Base-by-base conservation (phyloP, 1,140 invertebrate species). In the Galleria mellonella region DNA sequence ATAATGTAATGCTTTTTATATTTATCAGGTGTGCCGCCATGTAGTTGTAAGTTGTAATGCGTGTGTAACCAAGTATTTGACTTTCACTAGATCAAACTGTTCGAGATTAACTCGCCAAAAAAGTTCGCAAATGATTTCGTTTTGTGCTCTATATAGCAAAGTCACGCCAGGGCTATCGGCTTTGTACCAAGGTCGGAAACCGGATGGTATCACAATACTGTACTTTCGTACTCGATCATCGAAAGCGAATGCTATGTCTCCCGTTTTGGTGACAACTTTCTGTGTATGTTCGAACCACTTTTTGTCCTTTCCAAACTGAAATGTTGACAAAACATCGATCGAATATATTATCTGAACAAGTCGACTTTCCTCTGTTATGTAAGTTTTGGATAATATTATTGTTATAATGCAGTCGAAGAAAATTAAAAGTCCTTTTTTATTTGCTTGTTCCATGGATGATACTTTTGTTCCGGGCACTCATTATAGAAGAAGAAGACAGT, bases 281-380 rank as follows among this genome's bases (percentile, higher is more conserved):
- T 66, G 67, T 62, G 60, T 62, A 68, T 56, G 55, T 52, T 43
- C 74, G 55, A 66, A 72, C 72, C 49, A 73, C 70, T 81, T 81
- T 77, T 76, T 82, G 56, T 72, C 62, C 64, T 72, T 72, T 76
- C 67, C 65, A 56, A 76, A 75, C 68, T 56, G 58, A 58, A 70
- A 64, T 70, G 57, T 68, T 62, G 62, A 71, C 67, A 66, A 55
- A 73, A 47, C 68, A 66, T 73, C 69, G 65, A 81, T 74, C 62
- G 65, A 65, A 62, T 51, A 13, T 3, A 23, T 23, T 32, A 63
- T 62, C 37, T 50, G 59, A 62, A 58, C 57, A 62, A 51, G 64
- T 67, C 52, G 57, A 68, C 76, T 81, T 81, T 81, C 76, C 53
- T 70, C 48, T 55, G 58, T 78, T 73, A 67, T 53, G 52, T 69